These are phyloP conservation scores for Lamellibrachia luymesi DNA, from an alignment of 1,140 invertebrate genomes.

Conservation along the genomic window DNA sequence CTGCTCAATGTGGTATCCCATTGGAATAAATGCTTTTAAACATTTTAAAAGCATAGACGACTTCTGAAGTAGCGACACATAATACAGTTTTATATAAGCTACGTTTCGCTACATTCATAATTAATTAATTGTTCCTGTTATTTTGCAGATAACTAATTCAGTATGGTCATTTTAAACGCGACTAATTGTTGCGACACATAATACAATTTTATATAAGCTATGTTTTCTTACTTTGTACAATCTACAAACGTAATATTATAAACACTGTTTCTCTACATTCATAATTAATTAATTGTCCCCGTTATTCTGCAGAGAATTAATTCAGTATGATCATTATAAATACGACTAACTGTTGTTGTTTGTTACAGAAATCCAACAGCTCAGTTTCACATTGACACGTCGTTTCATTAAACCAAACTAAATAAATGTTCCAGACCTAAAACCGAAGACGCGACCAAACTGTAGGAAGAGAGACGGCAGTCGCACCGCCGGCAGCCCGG, in stretches of 20 bases:
- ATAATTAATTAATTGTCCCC: not conserved
- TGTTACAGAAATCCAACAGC: not conserved
- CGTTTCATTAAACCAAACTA: not conserved
- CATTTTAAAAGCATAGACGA: too few relatives aligned
- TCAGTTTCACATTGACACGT: not conserved
- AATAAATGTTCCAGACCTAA: not conserved
- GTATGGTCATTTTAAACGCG: not conserved
- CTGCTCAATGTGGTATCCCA: too few relatives aligned
- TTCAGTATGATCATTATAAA: not conserved
- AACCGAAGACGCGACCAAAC: not conserved
- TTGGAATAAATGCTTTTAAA: too few relatives aligned
- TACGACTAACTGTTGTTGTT: not conserved
- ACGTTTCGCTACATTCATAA: not conserved
- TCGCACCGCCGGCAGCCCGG: not conserved
- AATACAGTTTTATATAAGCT: too few relatives aligned
- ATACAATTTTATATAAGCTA: too few relatives aligned
- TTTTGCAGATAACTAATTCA: too few relatives aligned
- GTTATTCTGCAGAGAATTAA: too few relatives aligned
- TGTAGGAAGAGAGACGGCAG: conserved; percentile 14
- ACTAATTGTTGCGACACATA: too few relatives aligned
- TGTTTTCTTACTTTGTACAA: too few relatives aligned
- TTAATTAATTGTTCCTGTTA: not conserved
- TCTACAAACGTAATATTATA: too few relatives aligned
- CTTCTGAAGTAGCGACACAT: too few relatives aligned
- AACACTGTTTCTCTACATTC: not conserved